Conservation (phyloP, 1,140 invertebrate species). For the Teleopsis dalmanni region DNA sequence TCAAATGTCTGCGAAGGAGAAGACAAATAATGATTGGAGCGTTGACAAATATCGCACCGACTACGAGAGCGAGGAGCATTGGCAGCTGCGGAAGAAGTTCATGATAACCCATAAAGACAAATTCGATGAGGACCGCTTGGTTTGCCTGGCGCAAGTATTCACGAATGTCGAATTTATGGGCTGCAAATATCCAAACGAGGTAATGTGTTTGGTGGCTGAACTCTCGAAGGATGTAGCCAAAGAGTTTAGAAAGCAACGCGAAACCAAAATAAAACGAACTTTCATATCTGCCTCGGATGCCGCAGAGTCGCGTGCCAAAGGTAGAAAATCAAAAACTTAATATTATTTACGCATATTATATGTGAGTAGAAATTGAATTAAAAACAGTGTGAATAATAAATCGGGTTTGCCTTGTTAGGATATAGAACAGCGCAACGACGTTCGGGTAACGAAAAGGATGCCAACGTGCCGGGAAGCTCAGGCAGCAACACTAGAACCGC, state of each 20-base stretch:
- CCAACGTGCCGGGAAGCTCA: not conserved
- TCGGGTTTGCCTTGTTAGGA: not conserved
- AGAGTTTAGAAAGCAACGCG: conserved; percentile 59
- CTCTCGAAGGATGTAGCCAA: conserved; percentile 61
- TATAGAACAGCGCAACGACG: conserved; percentile 5
- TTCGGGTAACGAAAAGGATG: not conserved
- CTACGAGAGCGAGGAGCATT: conserved; percentile 75
- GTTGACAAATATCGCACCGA: conserved; percentile 58
- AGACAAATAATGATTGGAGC: conserved; percentile 57
- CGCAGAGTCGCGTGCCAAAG: conserved; percentile 61
- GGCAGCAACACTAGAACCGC: not conserved
- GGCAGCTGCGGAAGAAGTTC: conserved; percentile 69
- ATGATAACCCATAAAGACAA: conserved; percentile 62
- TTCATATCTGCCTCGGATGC: conserved; percentile 73
- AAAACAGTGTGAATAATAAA: not conserved
- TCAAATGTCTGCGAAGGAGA: no score
- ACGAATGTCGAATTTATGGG: conserved; percentile 76
- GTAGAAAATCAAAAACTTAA: conserved; percentile 42
- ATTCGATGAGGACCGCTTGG: conserved; percentile 64
- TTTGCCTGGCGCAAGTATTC: conserved; percentile 76
- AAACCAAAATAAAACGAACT: conserved; percentile 61
- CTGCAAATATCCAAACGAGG: conserved; percentile 72
- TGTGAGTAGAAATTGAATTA: conserved; percentile 8
- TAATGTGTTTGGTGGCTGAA: conserved; percentile 68
- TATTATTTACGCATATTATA: conserved; percentile 1